phyloP scores from a whole-genome alignment of 2,888 invertebrate species.

The Leptinotarsa haldemani region DNA sequence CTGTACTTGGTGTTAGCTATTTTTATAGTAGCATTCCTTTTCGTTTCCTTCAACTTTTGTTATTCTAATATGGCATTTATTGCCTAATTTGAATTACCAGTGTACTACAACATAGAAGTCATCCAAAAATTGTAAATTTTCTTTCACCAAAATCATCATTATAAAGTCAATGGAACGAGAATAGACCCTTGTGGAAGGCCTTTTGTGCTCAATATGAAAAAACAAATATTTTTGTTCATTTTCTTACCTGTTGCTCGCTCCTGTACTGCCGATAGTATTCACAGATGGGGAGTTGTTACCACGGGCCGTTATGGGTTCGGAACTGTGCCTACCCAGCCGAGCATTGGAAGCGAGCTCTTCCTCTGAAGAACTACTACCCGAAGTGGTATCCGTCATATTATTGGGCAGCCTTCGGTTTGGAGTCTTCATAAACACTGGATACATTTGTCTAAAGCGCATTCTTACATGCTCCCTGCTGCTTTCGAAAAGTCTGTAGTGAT shows the following conservation, averaged over 20 bases:
- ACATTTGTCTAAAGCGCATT: constrained; percentile 52
- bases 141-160: no score
- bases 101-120: no score
- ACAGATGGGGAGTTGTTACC: not conserved
- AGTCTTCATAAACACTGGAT: constrained; percentile 54
- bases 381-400: constrained; percentile 54
- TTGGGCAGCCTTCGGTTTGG: constrained; percentile 42
- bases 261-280: constrained; percentile 4
- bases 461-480: constrained; percentile 54
- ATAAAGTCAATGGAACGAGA: no score
- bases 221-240: no score
- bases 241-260: constrained; percentile 8
- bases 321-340: constrained; percentile 26
- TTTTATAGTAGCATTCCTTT: no score
- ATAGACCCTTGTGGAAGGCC: no score
- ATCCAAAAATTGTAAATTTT: no score
- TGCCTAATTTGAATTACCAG: no score
- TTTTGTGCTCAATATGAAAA: no score
- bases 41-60: no score
- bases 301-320: constrained; percentile 10
- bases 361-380: constrained; percentile 58
- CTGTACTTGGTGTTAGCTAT: no score
- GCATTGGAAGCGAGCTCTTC: constrained; percentile 32
- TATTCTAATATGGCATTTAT: no score
- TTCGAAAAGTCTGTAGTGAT: constrained; percentile 51